Base-by-base conservation (phyloP, 2,888 invertebrate species). In the Sycophila texana region DNA sequence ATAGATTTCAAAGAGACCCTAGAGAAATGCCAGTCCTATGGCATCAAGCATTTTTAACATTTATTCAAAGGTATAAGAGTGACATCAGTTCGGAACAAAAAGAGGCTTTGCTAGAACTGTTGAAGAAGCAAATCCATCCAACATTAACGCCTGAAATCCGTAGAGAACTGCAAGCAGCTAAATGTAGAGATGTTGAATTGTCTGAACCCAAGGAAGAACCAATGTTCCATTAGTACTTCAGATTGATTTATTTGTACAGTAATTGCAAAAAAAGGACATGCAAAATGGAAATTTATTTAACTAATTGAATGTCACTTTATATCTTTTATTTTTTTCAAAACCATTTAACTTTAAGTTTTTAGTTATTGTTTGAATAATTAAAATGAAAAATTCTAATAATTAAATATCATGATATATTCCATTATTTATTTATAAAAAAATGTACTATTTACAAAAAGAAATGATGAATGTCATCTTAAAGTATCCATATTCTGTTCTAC, bases 11-110 rank as follows among this genome's bases (percentile, higher is more conserved):
- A 89, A 92, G 92, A 83, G 98, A 99, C 87, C 91, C 92, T 70
- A 93, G 98, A 76, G 94, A 94, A 84, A 92, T 99, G 87, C 99
- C 99, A 0, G 98, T 99, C 4, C 91, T 99, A 79, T 99, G 99
- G 99, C 99, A 99, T 91, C 99, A 99, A 90, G 94, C 97, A 60
- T 92, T 99, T 57, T 91, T 99, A 74, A 96, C 98, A 5, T 98
- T 99, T 92, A 95, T 95, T 0, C 98, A 99, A 91, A 93, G 98
- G 68, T 99, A 99, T 91, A 99, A 99, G 91, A 95, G 96, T 79
- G 98, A 99, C 89, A 95, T 99, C 83, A 97, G 97, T 57, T 93
- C 95, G 2, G 99, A 99, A 86, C 99, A 99, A 91, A 94, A 95
- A 86, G 97, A 98, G 87, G 95, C 96, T 0, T 91, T 99, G 65